Evolutionary conservation across 2,888 invertebrate species (phyloP).

Genomic region (Carpatolechia fugitivella): DNA sequence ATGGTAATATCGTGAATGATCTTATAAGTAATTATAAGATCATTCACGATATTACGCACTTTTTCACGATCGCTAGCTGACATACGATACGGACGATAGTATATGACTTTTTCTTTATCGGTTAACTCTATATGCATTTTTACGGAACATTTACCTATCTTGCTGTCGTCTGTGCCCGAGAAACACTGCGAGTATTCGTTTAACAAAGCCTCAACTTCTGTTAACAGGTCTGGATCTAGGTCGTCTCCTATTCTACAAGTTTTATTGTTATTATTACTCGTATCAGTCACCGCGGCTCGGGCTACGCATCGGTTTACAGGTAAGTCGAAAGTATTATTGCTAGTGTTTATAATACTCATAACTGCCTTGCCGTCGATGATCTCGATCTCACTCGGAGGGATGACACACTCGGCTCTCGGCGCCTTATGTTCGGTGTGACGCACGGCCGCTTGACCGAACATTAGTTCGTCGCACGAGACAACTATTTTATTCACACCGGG

Average conservation of each 20-base stretch:
- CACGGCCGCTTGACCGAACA: too few species aligned
- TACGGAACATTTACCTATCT: constrained; percentile 4
- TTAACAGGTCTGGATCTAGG: not conserved
- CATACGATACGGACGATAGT: constrained; percentile 21
- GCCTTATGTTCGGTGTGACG: not conserved
- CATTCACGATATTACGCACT: constrained; percentile 15
- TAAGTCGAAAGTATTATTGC: not conserved
- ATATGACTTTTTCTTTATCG: not conserved
- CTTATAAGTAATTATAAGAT: constrained; percentile 14
- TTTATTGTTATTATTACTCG: not conserved
- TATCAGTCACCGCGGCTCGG: not conserved
- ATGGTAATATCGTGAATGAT: too few species aligned
- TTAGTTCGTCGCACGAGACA: not conserved
- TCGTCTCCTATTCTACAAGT: not conserved
- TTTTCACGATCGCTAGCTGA: constrained; percentile 14
- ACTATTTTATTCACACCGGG: not conserved
- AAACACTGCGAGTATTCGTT: not conserved
- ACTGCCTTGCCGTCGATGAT: not conserved
- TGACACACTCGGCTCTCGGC: not conserved
- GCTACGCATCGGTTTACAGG: not conserved
- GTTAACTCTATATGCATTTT: not conserved
- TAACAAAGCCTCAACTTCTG: too few species aligned
- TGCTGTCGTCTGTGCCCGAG: not conserved
- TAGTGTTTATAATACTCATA: not conserved
- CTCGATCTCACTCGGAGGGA: not conserved